Conservation (phyloP, 2,888 invertebrate species). For the Lapara coniferarum region DNA sequence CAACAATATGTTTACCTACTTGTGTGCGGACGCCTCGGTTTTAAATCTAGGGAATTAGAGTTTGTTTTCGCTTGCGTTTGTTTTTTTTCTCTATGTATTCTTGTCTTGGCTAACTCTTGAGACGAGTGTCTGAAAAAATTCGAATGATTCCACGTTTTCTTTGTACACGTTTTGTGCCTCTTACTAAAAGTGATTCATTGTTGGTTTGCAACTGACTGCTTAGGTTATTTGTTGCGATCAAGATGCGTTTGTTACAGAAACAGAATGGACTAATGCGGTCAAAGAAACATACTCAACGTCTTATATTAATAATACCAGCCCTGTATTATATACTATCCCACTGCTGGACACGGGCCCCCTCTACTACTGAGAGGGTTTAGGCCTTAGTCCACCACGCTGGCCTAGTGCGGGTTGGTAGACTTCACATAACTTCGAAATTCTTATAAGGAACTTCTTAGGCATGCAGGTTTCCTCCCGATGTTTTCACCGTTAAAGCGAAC, state of each 20-base stretch:
- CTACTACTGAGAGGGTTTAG: no score
- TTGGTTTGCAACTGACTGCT: neutral
- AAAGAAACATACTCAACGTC: neutral
- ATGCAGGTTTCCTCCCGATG: no score
- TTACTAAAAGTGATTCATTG: slow-evolving; percentile 5
- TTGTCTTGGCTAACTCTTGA: slow-evolving; percentile 61
- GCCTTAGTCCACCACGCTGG: no score
- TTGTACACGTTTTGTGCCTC: slow-evolving; percentile 8
- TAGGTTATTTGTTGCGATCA: neutral
- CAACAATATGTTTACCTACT: slow-evolving; percentile 52
- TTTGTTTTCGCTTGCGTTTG: slow-evolving; percentile 46
- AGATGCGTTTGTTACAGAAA: neutral
- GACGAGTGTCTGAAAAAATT: slow-evolving; percentile 59
- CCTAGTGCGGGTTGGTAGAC: no score
- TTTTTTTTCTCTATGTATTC: slow-evolving; percentile 56
- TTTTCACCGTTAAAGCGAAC: no score
- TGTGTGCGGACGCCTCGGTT: slow-evolving; percentile 31
- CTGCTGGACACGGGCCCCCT: no score
- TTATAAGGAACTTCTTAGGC: no score
- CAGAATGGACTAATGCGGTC: neutral
- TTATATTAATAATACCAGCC: no score
- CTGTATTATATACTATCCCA: no score
- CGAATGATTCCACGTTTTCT: slow-evolving; percentile 15
- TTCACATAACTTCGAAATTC: no score
- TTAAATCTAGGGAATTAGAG: slow-evolving; percentile 51